Evolutionary conservation across 2,888 invertebrate species (phyloP).

Genomic region (Ophioninae sp.): DNA sequence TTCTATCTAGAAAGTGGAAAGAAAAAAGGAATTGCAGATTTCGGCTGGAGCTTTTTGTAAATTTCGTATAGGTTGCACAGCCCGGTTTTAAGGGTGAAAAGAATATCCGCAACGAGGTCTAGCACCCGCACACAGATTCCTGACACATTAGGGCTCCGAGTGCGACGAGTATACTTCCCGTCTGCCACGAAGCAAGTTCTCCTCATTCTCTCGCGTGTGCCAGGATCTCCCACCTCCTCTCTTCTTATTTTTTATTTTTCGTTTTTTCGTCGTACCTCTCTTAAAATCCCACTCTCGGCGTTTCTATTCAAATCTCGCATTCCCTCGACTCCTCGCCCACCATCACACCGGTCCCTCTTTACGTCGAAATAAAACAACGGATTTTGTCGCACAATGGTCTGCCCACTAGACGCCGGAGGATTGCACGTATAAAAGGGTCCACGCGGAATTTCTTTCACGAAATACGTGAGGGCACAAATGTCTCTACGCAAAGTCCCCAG

Average conservation of each 20-base stretch:
- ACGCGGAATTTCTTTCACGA: constrained; percentile 30
- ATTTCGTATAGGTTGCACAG: constrained; percentile 1
- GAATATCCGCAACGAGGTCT: constrained; percentile 42
- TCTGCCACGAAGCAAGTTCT: constrained; percentile 49
- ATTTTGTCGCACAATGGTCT: constrained; percentile 63
- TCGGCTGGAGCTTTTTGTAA: background rate
- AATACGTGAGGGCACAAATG: constrained; percentile 10
- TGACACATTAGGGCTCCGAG: constrained; percentile 28
- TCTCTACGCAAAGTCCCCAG: constrained; percentile 25
- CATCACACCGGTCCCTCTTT: constrained; percentile 7
- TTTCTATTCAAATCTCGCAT: constrained; percentile 18
- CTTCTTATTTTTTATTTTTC: constrained; percentile 2
- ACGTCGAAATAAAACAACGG: constrained; percentile 61
- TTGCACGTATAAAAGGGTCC: constrained; percentile 13
- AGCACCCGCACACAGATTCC: constrained; percentile 36
- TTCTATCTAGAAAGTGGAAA: background rate
- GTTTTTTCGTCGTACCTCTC: background rate
- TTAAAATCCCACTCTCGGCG: constrained; percentile 14
- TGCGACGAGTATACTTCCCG: constrained; percentile 52
- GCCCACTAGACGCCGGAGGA: constrained; percentile 47
- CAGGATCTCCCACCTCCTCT: constrained; percentile 41
- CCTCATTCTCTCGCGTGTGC: constrained; percentile 43
- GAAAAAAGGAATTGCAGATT: constrained; percentile 4
- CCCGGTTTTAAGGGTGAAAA: constrained; percentile 31
- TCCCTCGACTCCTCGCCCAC: background rate